Base-by-base conservation (phyloP, 2,888 invertebrate genomes). In the Sericinus montela region DNA sequence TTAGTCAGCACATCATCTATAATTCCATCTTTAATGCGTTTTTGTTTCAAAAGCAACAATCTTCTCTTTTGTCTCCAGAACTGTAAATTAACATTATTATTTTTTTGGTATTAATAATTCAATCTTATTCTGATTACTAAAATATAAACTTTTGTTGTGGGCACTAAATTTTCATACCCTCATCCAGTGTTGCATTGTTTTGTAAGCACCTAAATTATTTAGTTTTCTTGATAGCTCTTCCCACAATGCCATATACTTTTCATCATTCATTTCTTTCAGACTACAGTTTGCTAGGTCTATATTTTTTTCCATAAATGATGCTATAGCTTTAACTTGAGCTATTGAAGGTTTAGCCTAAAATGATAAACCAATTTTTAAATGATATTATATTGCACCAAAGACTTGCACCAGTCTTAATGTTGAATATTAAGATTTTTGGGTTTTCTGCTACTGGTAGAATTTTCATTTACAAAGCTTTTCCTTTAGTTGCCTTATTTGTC, bases 21-120 rank as follows among this genome's bases (percentile, higher is more conserved):
- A 60, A 71, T 78, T 5, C 81, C 81, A 56, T 75, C 66, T 25
- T 72, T 69, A 38, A 82, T 80, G 54, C 78, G 76, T 57, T 69
- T 78, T 51, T 78, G 70, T 66, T 81, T 85, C 1, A 75, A 55
- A 16, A 67, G 42, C 52, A 78, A 62, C 63, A 74, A 72, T 55
- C 83, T 62, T 45, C 73, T 75, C 56, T 82, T 84, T 48, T 82
- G 82, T 30, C 79, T 69, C 84, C 84, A 84, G 56, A 78, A 83
- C 84, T 84, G 48, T 2, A 51, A 56, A 37, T 23, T 34, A 48
- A 28, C 37, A 48, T 10, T 7, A 9, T 13, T 13, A 41, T 10
- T 23, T 16, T 4, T 7, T 25, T 25, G 8, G 25, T n/a, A 25
- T 25, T 25, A 25, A 8, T 7, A 2, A 7, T 25, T 19, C 19